Percentiles rank a stretch among this genome's conserved stretches.
Conservation (phyloP, 2,797 vertebrate species). For the Thalassophryne amazonica region DNA sequence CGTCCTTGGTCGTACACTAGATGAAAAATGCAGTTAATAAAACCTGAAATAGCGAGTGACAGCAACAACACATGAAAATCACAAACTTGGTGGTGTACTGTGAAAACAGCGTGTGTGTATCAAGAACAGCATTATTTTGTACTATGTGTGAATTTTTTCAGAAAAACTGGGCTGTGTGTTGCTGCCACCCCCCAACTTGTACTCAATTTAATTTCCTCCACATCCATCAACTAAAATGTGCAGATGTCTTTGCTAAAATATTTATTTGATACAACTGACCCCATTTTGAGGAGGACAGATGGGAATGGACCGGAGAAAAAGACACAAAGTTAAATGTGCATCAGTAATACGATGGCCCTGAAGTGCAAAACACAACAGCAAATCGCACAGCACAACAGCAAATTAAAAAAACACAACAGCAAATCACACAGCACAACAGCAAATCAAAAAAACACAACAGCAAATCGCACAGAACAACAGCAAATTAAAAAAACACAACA, state of each 20-base stretch:
- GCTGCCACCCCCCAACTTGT: background rate
- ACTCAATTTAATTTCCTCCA: background rate
- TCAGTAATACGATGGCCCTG: no score
- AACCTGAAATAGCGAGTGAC: constrained; percentile 51
- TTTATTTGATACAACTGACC: constrained; percentile 31
- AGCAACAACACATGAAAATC: constrained; percentile 41
- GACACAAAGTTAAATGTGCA: constrained; percentile 25
- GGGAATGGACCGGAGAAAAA: constrained; percentile 11
- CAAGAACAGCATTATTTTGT: no score
- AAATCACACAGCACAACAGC: no score
- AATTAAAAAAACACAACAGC: no score
- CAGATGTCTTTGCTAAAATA: constrained; percentile 31
- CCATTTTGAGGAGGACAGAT: constrained; percentile 18
- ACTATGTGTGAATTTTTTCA: background rate
- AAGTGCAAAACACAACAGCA: no score
- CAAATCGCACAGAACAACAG: no score
- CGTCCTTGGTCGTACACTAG: constrained; percentile 16
- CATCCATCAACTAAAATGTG: constrained; percentile 5
- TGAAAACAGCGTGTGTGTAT: background rate
- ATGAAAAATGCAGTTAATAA: constrained; percentile 35
- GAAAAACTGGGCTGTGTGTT: background rate
- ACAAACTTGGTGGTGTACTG: constrained; percentile 9
- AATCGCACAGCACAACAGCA: no score
- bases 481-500: no score
- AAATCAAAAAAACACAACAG: no score